Conservation (phyloP, 2,888 invertebrate species). For the Acanthosepion pharaonis region DNA sequence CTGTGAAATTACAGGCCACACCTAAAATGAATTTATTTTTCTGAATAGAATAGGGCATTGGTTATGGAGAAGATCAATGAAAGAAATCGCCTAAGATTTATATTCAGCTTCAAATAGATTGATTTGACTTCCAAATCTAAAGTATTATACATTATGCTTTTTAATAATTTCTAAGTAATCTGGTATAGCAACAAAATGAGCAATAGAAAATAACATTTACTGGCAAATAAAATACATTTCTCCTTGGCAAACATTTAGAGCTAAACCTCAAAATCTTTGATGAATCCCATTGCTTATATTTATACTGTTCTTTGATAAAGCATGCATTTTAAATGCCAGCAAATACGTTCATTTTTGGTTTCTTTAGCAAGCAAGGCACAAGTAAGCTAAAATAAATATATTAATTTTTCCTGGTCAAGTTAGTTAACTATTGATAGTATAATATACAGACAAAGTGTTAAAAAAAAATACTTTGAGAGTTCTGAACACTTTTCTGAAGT, state of each 20-base stretch:
- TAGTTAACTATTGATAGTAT: not conserved
- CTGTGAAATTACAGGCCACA: not conserved
- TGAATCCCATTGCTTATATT: not conserved
- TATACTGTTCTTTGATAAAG: not conserved
- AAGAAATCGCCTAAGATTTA: not conserved
- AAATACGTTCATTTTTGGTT: not conserved
- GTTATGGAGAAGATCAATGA: not conserved
- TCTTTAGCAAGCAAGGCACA: slow-evolving; percentile 15
- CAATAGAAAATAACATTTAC: not conserved
- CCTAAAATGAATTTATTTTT: not conserved
- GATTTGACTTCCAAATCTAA: not conserved
- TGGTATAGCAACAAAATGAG: not conserved
- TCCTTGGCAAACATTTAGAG: too few relatives aligned
- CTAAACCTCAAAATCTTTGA: not conserved
- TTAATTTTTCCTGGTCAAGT: not conserved
- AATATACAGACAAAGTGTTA: too few relatives aligned
- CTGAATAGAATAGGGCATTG: too few relatives aligned
- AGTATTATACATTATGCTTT: not conserved
- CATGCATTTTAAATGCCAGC: not conserved
- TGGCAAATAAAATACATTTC: too few relatives aligned
- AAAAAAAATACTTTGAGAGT: not conserved
- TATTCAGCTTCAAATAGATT: not conserved
- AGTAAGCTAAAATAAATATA: not conserved
- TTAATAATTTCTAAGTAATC: not conserved
- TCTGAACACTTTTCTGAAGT: not conserved